Percentiles rank a stretch among this genome's conserved stretches.
Conservation (phyloP, 35 echinoderm and acorn worm genomes). For the Holothuria glaberrima region DNA sequence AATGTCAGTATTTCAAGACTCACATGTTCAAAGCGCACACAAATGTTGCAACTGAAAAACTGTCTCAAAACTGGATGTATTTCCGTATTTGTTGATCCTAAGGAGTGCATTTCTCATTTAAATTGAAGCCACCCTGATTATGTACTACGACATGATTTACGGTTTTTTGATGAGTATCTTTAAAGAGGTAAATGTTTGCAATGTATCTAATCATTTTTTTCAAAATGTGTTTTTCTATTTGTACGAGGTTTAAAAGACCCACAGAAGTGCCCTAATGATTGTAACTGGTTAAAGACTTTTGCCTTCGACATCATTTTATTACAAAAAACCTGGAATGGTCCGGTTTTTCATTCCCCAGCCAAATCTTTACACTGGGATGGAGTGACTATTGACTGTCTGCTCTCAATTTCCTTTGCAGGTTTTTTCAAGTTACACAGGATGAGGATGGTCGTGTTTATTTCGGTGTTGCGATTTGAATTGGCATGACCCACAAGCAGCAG, state of each 20-base stretch:
- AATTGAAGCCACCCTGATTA: slow-evolving; percentile 3
- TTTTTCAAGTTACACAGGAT: too few relatives aligned
- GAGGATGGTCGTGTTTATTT: too few relatives aligned
- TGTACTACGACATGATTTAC: not conserved
- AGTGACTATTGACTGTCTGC: too few relatives aligned
- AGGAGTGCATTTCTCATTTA: slow-evolving; percentile 36
- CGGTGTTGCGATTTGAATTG: too few relatives aligned
- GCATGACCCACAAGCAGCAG: too few relatives aligned
- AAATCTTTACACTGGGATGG: too few relatives aligned
- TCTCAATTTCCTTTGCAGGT: too few relatives aligned
- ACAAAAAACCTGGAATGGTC: slow-evolving; percentile 45
- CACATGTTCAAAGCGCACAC: too few relatives aligned
- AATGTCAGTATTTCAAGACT: too few relatives aligned
- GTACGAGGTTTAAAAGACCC: slow-evolving; percentile 10
- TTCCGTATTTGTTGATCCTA: not conserved
- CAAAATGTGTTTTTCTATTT: not conserved
- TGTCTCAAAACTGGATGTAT: not conserved
- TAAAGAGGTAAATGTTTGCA: not conserved
- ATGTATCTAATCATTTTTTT: not conserved
- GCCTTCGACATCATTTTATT: slow-evolving; percentile 28
- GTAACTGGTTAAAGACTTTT: not conserved
- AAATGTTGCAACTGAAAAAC: too few relatives aligned
- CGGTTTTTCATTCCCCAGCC: too few relatives aligned
- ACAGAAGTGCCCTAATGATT: not conserved
- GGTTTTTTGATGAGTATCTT: slow-evolving; percentile 26